Evolutionary conservation across 2,113 vertebrate species (phyloP), one percentile per base, ranked within the genome.

Genomic region (Aphelocoma coerulescens): DNA sequence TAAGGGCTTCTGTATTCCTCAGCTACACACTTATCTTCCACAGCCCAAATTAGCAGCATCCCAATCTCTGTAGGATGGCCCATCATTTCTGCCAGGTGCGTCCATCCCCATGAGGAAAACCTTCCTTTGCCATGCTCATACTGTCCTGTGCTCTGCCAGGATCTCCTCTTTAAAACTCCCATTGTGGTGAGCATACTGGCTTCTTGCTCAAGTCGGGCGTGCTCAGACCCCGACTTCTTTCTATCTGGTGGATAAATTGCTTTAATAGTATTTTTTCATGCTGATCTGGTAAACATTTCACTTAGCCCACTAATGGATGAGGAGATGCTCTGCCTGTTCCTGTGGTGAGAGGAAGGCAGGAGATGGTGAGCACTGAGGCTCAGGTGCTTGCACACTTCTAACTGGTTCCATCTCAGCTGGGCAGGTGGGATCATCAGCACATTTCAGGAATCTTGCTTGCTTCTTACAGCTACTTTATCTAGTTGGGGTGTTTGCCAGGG

Each of bases 331-430:
- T 30, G 10, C 20, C 28, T 1, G 0, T 84, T 77, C 23, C 28
- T 66, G 57, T 3, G 2, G 7, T 23, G 17, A 76, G 24, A 22
- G 11, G 11, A 44, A 68, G 14, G 24, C 55, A 58, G 12, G 39
- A 49, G 0, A 3, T 52, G 24, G 26, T 22, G 21, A 74, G 27
- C 52, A 17, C 18, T 0, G 3, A 72, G 39, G 43, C 27, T 89
- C 17, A 46, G 43, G 67, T 3, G 0, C 28, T 58, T 46, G 5
- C 6, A 33, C 0, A 2, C 5, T 11, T 74, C 48, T 30, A 27
- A 18, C 13, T 68, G 44, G 3, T 48, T 89, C 23, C n/a, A 30
- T 48, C 39, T 71, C 1, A 1, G 3, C 1, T 23, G 23, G n/a
- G 21, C 33, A 51, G 26, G 11, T 6, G 9, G 19, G 37, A n/a